These are phyloP conservation scores for Antedon mediterranea DNA, from an alignment of 53 echinoderm and acorn worm genomes.

Conservation along the genomic window DNA sequence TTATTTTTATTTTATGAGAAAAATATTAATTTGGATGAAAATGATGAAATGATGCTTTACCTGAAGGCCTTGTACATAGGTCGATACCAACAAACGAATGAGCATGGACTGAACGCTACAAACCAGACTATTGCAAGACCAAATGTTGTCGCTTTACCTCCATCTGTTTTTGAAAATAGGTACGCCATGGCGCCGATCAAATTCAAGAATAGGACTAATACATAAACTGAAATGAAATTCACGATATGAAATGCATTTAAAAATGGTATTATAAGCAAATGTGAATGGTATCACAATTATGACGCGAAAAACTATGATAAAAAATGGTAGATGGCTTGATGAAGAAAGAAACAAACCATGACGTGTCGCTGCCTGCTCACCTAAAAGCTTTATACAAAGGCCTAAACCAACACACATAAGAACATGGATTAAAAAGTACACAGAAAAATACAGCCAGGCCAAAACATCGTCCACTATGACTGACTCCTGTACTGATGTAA, in stretches of 20 bases:
- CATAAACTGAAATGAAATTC: conserved; percentile 27
- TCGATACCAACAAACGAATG: conserved; percentile 77
- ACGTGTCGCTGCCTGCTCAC: conserved; percentile 35
- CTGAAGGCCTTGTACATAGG: conserved; percentile 91
- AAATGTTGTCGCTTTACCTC: conserved; percentile 23
- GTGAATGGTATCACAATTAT: too few relatives aligned
- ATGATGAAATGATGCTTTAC: conserved; percentile 17
- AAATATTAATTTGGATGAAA: too few relatives aligned
- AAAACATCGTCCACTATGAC: conserved; percentile 24
- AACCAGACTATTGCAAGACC: conserved; percentile 46
- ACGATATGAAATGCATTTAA: neutral
- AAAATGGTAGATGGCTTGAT: neutral
- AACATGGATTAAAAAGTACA: conserved; percentile 36
- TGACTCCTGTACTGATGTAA: neutral
- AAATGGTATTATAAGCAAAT: too few relatives aligned
- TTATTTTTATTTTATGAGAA: too few relatives aligned
- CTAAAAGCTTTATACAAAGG: conserved; percentile 90
- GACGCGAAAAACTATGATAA: too few relatives aligned
- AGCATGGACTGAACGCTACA: conserved; percentile 35
- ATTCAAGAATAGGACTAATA: conserved; percentile 31
- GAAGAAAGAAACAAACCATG: neutral
- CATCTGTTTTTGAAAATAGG: conserved; percentile 11
- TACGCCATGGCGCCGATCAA: conserved; percentile 27
- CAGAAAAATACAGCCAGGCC: conserved; percentile 45
- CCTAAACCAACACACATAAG: conserved; percentile 76